A percentile compares a stretch with the other conserved stretches of the same genome.
Conservation (phyloP, 2,888 invertebrate genomes). For the Venusia cambrica region DNA sequence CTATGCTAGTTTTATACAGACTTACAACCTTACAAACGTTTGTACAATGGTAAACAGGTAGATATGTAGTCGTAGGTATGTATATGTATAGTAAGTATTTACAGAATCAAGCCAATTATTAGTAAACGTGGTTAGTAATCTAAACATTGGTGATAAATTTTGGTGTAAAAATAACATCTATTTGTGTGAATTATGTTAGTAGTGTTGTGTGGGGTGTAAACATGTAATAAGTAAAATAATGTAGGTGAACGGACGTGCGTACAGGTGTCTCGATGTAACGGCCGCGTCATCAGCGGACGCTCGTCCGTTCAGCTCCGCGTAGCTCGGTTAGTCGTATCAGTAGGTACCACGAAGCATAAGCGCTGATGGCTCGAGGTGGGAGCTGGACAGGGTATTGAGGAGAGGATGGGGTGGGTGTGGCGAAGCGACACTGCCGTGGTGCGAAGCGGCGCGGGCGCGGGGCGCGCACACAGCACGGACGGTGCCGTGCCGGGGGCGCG, state of each 20-base stretch:
- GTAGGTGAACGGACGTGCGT: conserved; percentile 73
- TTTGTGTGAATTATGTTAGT: conserved; percentile 73
- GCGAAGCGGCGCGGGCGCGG: conserved; percentile 72
- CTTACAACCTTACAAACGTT: conserved; percentile 44
- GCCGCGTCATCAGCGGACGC: conserved; percentile 45
- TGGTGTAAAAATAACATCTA: conserved; percentile 81
- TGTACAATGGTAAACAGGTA: conserved; percentile 50
- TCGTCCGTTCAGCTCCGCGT: conserved; percentile 73
- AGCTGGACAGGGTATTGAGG: conserved; percentile 29
- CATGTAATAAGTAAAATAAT: conserved; percentile 47
- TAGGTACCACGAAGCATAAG: conserved; percentile 75
- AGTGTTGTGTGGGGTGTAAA: conserved; percentile 76
- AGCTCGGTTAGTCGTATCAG: conserved; percentile 70
- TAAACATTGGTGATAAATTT: conserved; percentile 57
- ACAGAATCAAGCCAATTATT: conserved; percentile 63
- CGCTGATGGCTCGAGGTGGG: conserved; percentile 47
- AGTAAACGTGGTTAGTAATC: conserved; percentile 40
- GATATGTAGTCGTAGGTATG: conserved; percentile 36
- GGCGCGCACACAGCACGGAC: conserved; percentile 39
- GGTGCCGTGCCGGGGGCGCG: conserved; percentile 46
- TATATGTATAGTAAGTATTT: conserved; percentile 51
- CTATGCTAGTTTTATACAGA: conserved; percentile 65
- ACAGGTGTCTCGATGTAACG: conserved; percentile 28
- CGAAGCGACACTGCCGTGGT: conserved; percentile 64
- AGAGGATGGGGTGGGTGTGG: conserved; percentile 51